These are phyloP conservation scores for Vidua chalybeata DNA, from an alignment of 2,113 vertebrate genomes.

Conservation along the genomic window DNA sequence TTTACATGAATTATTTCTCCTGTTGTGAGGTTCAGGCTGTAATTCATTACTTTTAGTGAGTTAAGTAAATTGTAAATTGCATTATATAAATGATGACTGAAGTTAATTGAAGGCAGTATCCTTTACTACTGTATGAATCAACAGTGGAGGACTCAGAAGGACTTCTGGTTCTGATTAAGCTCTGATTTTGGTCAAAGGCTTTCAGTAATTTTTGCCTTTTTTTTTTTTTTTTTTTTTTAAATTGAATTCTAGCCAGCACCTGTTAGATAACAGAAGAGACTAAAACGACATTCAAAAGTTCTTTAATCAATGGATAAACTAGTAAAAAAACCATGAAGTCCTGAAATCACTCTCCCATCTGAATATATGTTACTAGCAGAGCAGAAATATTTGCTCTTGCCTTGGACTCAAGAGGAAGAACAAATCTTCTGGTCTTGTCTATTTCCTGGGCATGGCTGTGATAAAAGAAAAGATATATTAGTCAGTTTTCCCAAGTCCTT, in stretches of 20 bases:
- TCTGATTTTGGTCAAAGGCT: conserved; percentile 67
- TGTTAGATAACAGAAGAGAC: conserved; percentile 73
- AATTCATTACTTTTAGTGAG: conserved; percentile 75
- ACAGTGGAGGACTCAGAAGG: conserved; percentile 54
- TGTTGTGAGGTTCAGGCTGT: conserved; percentile 59
- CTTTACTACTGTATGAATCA: conserved; percentile 80
- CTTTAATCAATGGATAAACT: conserved; percentile 65
- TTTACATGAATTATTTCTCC: conserved; percentile 47
- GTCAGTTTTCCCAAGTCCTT: background rate
- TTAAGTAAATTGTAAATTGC: conserved; percentile 76
- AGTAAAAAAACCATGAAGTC: background rate
- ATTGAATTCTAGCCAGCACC: conserved; percentile 66
- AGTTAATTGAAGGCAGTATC: conserved; percentile 75
- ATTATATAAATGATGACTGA: conserved; percentile 75
- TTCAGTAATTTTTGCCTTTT: conserved; percentile 56
- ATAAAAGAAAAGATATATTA: conserved; percentile 19
- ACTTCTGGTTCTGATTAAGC: conserved; percentile 78
- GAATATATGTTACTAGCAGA: conserved; percentile 14
- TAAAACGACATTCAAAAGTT: conserved; percentile 63
- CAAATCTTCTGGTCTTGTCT: background rate
- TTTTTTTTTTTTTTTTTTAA: background rate
- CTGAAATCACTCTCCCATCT: background rate
- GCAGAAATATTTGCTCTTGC: background rate
- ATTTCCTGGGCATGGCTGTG: background rate
- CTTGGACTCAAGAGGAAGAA: background rate